Evolutionary conservation across 1,140 invertebrate genomes (phyloP).

Genomic region (Brachionus rubens): DNA sequence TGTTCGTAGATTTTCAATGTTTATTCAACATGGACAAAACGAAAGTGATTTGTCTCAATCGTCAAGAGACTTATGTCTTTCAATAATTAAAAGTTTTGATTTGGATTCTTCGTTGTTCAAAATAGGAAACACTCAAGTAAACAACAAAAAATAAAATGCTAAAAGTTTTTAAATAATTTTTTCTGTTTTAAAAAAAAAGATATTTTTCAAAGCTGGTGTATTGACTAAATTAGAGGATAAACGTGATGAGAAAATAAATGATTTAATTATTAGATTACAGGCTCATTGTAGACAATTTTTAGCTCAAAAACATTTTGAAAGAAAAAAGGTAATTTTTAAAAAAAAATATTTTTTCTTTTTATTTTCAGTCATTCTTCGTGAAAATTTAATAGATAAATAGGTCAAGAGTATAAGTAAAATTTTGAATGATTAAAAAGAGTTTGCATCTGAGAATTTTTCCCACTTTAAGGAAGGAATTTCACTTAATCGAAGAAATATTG

Average conservation of each 20-base stretch:
- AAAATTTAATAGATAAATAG: too few relatives aligned
- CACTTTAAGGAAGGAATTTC: too few relatives aligned
- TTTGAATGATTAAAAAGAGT: too few relatives aligned
- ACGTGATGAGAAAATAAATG: constrained; percentile 3
- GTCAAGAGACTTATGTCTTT: neutral
- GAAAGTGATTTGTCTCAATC: too few relatives aligned
- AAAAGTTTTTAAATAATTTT: neutral
- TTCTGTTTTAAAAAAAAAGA: constrained; percentile 16
- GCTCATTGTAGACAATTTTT: constrained; percentile 35
- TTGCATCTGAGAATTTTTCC: too few relatives aligned
- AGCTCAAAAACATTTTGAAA: neutral
- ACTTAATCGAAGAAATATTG: too few relatives aligned
- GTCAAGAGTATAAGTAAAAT: too few relatives aligned
- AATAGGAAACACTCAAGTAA: constrained; percentile 46
- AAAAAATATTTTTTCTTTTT: too few relatives aligned
- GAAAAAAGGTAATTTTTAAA: constrained; percentile 23
- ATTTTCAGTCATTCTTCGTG: too few relatives aligned
- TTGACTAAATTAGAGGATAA: constrained; percentile 33
- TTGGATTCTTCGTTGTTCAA: constrained; percentile 5
- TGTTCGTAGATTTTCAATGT: constrained; percentile 1
- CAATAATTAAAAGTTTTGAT: constrained; percentile 1
- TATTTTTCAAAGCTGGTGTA: constrained; percentile 43
- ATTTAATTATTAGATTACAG: constrained; percentile 35
- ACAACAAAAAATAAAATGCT: neutral
- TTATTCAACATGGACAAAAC: neutral